A percentile compares a stretch with the other conserved stretches of the same genome.
Evolutionary conservation across 2,888 invertebrate genomes (phyloP).

Genomic region (Ceriagrion tenellum): DNA sequence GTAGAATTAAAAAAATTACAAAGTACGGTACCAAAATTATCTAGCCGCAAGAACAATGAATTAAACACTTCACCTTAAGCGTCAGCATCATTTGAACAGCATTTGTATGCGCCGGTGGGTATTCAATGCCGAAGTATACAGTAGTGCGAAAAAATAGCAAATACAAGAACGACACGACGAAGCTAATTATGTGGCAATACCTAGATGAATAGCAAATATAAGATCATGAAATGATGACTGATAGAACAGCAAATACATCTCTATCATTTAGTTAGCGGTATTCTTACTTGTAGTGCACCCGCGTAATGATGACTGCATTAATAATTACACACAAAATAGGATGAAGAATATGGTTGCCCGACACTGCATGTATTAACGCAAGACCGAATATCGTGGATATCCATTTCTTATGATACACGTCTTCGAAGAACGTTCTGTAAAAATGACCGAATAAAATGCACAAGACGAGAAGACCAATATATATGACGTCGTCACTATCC

Average conservation of each 20-base stretch:
- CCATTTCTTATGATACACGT: slow-evolving; percentile 80
- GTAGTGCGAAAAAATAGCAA: slow-evolving; percentile 92
- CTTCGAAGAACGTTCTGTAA: slow-evolving; percentile 81
- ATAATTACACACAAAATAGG: slow-evolving; percentile 81
- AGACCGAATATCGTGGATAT: slow-evolving; percentile 83
- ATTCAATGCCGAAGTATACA: slow-evolving; percentile 88
- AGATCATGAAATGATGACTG: slow-evolving; percentile 69
- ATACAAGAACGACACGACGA: slow-evolving; percentile 93
- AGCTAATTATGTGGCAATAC: slow-evolving; percentile 87
- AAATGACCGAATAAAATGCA: slow-evolving; percentile 86
- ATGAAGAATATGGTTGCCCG: slow-evolving; percentile 82
- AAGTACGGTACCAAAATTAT: slow-evolving; percentile 39
- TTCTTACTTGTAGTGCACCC: slow-evolving; percentile 80
- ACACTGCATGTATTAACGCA: slow-evolving; percentile 80
- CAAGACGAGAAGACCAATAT: slow-evolving; percentile 83
- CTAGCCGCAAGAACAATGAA: slow-evolving; percentile 69
- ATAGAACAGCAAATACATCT: slow-evolving; percentile 42
- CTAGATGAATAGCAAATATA: slow-evolving; percentile 79
- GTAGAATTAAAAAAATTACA: slow-evolving; percentile 68
- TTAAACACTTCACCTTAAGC: slow-evolving; percentile 83
- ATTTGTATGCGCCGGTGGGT: slow-evolving; percentile 91
- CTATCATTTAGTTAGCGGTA: slow-evolving; percentile 9
- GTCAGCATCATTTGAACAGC: slow-evolving; percentile 96
- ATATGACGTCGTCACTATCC: slow-evolving; percentile 87
- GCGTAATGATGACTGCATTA: slow-evolving; percentile 83